Evolutionary conservation across 2,113 vertebrate species (phyloP), one percentile per base, ranked within the genome.

Genomic region (Melanerpes aurifrons): DNA sequence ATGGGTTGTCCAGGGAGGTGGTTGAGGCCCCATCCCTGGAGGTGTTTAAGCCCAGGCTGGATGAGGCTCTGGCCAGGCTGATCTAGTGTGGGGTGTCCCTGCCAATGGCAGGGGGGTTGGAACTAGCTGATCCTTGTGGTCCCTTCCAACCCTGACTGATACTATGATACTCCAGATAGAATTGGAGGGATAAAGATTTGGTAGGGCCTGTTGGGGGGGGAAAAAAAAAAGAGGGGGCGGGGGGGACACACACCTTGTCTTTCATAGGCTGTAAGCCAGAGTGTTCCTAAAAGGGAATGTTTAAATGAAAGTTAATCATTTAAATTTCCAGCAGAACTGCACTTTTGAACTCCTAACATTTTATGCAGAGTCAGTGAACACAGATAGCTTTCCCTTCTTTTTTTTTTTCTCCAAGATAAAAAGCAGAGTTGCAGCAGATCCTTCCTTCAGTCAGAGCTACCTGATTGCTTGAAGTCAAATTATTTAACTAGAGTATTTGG

Each of bases 251-350:
- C 10, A 92, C 92, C 66, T 94, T 95, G 95, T 93, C 73, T 93
- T 71, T 78, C 2, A 1, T 48, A 90, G 96, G 95, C 96, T 93
- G 73, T 48, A 58, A 94, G 93, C 92, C 95, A 96, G 73, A 22
- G 57, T 57, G 70, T 88, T 95, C 68, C 92, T 95, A 90, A 95
- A 95, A 94, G 86, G 90, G 77, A 93, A 92, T 90, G 90, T 96
- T 94, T 62, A 93, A 94, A 92, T 78, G 62, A 93, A 96, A 94
- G 78, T 79, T 94, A 88, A 95, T 94, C 82, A 86, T 93, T 95
- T 93, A 86, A 86, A 90, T 92, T 94, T 96, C 87, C 73, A 92
- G 88, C 92, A 95, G 85, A 96, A 95, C 74, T 94, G 76, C 92
- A 94, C 92, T 94, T 93, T 81, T 92, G 88, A 96, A 95, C 88